A percentile compares a stretch with the other conserved stretches of the same genome.
phyloP scores from a whole-genome alignment of 1,140 invertebrate species.

The Sycophaga agraensis region DNA sequence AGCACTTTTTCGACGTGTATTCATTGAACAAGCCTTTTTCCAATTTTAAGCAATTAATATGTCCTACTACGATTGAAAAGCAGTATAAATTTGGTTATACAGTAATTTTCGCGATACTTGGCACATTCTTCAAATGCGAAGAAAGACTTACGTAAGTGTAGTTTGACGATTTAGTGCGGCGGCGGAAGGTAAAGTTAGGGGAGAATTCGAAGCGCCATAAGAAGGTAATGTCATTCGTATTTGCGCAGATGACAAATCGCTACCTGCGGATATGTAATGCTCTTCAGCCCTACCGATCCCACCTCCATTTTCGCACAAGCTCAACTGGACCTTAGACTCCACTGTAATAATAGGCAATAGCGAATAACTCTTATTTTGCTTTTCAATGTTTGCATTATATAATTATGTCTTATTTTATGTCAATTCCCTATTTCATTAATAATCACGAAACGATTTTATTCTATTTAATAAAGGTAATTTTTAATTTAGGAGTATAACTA shows the following conservation, averaged over 20 bases:
- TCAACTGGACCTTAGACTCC: conserved; percentile 55
- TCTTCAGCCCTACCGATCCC: conserved; percentile 42
- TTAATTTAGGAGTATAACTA: no score
- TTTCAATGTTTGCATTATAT: not conserved
- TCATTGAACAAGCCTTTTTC: no score
- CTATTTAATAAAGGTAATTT: no score
- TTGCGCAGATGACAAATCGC: conserved; percentile 43
- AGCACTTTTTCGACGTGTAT: conserved; percentile 1
- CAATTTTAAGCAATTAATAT: no score
- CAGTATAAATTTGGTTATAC: no score
- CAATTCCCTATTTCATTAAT: no score
- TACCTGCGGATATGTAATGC: conserved; percentile 43
- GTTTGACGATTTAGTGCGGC: conserved; percentile 54
- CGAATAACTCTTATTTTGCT: not conserved
- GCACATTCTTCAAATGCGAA: no score
- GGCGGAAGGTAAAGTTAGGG: conserved; percentile 53
- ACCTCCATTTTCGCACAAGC: conserved; percentile 46
- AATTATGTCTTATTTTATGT: no score
- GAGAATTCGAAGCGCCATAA: conserved; percentile 44
- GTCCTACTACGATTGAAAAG: no score
- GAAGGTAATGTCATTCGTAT: conserved; percentile 37
- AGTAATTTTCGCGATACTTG: no score
- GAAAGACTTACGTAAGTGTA: conserved; percentile 51
- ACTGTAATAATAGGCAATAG: conserved; percentile 44
- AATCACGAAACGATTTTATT: no score